Evolutionary conservation across 2,113 vertebrate species (phyloP).

Genomic region (Petaurus breviceps): DNA sequence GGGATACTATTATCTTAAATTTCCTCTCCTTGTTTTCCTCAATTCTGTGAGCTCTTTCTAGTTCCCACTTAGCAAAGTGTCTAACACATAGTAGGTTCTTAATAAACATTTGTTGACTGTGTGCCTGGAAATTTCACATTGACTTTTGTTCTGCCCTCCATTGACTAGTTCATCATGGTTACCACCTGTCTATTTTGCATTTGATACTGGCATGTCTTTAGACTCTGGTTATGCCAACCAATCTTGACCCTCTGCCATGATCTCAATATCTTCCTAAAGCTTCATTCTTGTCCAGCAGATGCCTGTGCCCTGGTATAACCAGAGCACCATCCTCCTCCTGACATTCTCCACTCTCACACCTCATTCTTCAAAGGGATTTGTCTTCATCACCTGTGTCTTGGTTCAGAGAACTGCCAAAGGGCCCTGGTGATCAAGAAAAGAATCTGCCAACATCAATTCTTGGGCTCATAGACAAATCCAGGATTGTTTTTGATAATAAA

Average conservation of each 20-base stretch:
- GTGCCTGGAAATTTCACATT: not conserved
- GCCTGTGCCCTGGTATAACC: not conserved
- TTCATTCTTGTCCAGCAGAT: not conserved
- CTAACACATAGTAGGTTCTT: not conserved
- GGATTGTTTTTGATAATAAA: not conserved
- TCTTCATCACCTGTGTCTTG: not conserved
- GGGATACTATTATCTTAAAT: not conserved
- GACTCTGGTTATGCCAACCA: not conserved
- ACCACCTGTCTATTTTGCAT: not conserved
- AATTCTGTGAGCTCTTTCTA: not conserved
- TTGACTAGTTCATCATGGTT: not conserved
- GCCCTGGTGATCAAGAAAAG: not conserved
- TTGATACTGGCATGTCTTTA: not conserved
- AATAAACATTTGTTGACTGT: not conserved
- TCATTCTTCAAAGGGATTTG: not conserved
- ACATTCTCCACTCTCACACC: not conserved
- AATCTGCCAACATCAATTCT: accelerated
- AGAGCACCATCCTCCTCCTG: not conserved
- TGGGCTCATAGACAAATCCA: not conserved
- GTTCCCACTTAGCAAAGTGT: not conserved
- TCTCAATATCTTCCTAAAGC: not conserved
- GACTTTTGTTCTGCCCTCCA: not conserved
- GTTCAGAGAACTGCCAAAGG: not conserved
- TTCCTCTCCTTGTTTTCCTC: not conserved
- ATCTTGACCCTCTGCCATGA: not conserved